phyloP scores from a whole-genome alignment of 2,888 invertebrate species.

The Ormyrus labotus region DNA sequence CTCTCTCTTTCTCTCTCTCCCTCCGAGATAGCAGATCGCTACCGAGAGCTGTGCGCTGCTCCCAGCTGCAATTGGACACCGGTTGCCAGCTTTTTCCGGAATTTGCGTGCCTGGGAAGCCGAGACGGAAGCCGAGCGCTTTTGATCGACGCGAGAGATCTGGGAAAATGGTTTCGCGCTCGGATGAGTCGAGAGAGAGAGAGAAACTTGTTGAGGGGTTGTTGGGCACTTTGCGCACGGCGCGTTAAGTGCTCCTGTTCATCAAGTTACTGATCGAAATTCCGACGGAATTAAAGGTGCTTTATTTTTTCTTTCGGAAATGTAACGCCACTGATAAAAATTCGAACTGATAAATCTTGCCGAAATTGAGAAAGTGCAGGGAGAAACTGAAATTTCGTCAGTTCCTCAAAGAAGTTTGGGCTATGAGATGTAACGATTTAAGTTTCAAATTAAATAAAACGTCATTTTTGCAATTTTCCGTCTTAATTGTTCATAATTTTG shows the following conservation, averaged over 20 bases:
- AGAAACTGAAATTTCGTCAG: too few relatives aligned
- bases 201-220: not conserved
- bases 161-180: not conserved
- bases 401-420: too few relatives aligned
- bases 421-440: too few relatives aligned
- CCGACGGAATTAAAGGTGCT: too few relatives aligned
- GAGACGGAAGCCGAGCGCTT: slow-evolving; percentile 17
- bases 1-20: not conserved
- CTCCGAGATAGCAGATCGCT: not conserved
- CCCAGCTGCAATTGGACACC: slow-evolving; percentile 42
- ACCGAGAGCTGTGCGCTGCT: slow-evolving; percentile 4
- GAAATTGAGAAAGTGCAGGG: too few relatives aligned
- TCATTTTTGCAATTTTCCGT: not conserved
- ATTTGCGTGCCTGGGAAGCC: slow-evolving; percentile 1
- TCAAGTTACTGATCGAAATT: too few relatives aligned
- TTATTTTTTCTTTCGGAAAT: too few relatives aligned
- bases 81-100: not conserved
- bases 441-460: too few relatives aligned
- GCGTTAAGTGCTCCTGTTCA: too few relatives aligned
- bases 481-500: not conserved
- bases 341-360: too few relatives aligned
- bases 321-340: too few relatives aligned
- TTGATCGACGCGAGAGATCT: slow-evolving; percentile 19
- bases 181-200: not conserved
- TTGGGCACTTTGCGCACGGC: too few relatives aligned